These are phyloP conservation scores for Strix occidentalis DNA, from an alignment of 2,797 vertebrate genomes.

Conservation along the genomic window DNA sequence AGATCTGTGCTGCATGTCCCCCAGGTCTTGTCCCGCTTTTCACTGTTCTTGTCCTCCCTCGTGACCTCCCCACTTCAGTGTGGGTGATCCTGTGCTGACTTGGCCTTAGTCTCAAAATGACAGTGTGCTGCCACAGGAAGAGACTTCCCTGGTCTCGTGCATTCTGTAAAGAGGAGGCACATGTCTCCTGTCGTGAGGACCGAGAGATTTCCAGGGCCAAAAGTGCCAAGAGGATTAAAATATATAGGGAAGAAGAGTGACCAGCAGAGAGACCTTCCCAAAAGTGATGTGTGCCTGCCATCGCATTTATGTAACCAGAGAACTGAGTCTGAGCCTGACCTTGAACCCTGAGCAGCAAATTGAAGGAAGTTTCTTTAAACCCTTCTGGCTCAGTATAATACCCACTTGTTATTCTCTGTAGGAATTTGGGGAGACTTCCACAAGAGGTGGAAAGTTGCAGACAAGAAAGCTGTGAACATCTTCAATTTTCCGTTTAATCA, in stretches of 20 bases:
- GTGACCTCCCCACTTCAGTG: not conserved
- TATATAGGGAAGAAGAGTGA: not conserved
- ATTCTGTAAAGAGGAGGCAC: not conserved
- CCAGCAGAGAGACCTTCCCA: not conserved
- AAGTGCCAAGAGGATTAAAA: slow-evolving; percentile 6
- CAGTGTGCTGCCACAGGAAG: not conserved
- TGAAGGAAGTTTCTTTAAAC: not conserved
- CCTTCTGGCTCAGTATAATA: not conserved
- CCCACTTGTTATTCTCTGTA: not conserved
- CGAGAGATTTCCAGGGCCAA: not conserved
- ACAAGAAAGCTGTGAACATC: slow-evolving; percentile 58
- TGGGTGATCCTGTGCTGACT: not conserved
- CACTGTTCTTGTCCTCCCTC: not conserved
- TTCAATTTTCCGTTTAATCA: slow-evolving; percentile 78
- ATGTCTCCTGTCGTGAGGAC: not conserved
- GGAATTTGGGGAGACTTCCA: not conserved
- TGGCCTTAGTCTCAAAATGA: not conserved
- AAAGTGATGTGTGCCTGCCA: not conserved
- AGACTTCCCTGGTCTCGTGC: not conserved
- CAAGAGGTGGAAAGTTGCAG: slow-evolving; percentile 6
- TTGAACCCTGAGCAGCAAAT: not conserved
- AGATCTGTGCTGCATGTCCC: not conserved
- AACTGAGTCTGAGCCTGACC: not conserved
- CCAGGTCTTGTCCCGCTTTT: not conserved
- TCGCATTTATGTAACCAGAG: not conserved